A percentile compares a stretch with the other conserved stretches of the same genome.
These are phyloP conservation scores for Mirounga angustirostris DNA, from an alignment of 2,113 vertebrate genomes.

Conservation along the genomic window DNA sequence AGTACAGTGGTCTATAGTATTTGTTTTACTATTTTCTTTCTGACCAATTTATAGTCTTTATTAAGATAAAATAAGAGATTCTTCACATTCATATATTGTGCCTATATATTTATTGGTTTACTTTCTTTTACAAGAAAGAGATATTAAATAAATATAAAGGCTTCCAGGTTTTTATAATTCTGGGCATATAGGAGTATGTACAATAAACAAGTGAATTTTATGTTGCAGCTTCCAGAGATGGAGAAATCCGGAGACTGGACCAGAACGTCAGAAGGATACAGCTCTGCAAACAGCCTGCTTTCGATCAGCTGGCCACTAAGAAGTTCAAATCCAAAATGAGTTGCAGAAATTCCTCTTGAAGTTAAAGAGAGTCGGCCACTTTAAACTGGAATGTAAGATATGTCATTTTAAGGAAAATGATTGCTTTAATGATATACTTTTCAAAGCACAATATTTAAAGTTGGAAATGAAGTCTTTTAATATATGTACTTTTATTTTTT, in stretches of 20 bases:
- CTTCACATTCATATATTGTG: not conserved
- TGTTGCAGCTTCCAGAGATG: not conserved
- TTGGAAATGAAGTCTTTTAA: conserved; percentile 15
- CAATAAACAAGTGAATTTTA: not conserved
- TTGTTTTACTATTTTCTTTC: conserved; percentile 34
- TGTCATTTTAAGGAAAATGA: not conserved
- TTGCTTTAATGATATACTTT: not conserved
- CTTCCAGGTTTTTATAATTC: not conserved
- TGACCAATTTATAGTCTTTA: not conserved
- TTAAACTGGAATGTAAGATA: not conserved
- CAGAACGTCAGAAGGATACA: not conserved
- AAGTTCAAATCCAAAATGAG: not conserved
- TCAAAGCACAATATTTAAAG: not conserved
- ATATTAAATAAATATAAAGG: not conserved
- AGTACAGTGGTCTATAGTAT: not conserved
- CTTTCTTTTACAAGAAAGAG: not conserved
- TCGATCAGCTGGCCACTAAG: not conserved
- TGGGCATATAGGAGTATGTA: not conserved
- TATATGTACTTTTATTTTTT: not conserved
- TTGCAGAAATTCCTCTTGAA: not conserved
- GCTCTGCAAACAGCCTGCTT: not conserved
- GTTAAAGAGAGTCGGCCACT: not conserved
- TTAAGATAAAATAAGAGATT: not conserved
- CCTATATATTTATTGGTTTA: not conserved
- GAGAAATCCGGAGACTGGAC: not conserved